Evolutionary conservation across 2,113 vertebrate species (phyloP), one percentile per base, ranked within the genome.

Genomic region (Struthidea cinerea): DNA sequence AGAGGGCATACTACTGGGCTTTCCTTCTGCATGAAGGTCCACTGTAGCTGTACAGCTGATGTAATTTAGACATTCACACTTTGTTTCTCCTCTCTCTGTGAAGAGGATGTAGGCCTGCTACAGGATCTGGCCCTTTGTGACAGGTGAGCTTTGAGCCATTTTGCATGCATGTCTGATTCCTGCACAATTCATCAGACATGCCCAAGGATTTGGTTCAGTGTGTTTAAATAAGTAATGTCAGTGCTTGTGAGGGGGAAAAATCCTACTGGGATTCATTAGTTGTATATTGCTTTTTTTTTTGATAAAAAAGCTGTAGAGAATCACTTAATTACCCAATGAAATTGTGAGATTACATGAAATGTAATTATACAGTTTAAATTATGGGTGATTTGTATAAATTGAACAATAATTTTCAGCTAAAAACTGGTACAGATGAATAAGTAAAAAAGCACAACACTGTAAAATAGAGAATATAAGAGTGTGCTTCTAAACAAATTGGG

Each of bases 371-470:
- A 84, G 87, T 96, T 95, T 96, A 96, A 96, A 86, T 93, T 46
- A 95, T 95, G 90, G 92, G 69, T 94, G 89, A 93, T 82, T 81
- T 98, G 73, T 97, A 79, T 90, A 97, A 96, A 91, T 11, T 68
- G 89, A 96, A 94, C 46, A 93, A 73, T 95, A 91, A 84, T 93
- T 97, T 97, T 95, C 95, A 97, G 68, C 52, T 96, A 87, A 95
- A 95, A 96, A 57, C 13, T 89, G 90, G 83, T 96, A 95, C 90
- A 92, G 86, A 71, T 96, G 65, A 97, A 85, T 96, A 96, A 97
- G 90, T 95, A 64, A 93, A 97, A 95, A 97, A 98, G 97, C 96
- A 98, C 97, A 98, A 94, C 67, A 21, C 60, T 96, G 49, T 97
- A 96, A 91, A 95, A 95, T 94, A 87, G 46, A 91, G 60, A 95